A percentile compares a stretch with the other conserved stretches of the same genome.
These are phyloP conservation scores for Xiphophorus couchianus DNA, from an alignment of 2,113 vertebrate genomes.

Conservation along the genomic window DNA sequence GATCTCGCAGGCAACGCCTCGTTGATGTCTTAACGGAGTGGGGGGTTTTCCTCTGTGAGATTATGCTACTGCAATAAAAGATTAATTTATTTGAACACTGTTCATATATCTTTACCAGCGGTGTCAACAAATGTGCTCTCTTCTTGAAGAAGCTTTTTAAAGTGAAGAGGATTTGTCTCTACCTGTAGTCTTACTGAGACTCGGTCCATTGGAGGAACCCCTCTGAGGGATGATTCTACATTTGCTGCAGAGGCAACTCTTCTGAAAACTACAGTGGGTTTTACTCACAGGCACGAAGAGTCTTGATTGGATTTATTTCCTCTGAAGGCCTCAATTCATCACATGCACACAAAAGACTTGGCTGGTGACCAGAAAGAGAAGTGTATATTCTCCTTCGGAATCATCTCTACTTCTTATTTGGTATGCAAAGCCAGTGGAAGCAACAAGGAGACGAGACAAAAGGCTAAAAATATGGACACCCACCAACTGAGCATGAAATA, in stretches of 20 bases:
- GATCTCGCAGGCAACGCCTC: not conserved
- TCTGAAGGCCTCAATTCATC: slow-evolving; percentile 2
- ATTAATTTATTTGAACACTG: not conserved
- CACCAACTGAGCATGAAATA: slow-evolving; percentile 18
- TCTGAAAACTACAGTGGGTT: not conserved
- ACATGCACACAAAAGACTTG: slow-evolving; percentile 7
- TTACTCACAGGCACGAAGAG: not conserved
- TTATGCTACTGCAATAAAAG: not conserved
- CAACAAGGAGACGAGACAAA: slow-evolving; percentile 15
- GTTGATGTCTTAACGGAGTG: not conserved
- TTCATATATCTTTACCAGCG: not conserved
- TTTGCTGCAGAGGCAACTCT: slow-evolving; percentile 11
- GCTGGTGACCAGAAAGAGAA: slow-evolving; percentile 26
- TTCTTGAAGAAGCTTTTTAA: not conserved
- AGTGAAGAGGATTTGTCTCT: not conserved
- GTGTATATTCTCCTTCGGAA: slow-evolving; percentile 29
- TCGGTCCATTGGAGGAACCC: slow-evolving; percentile 4
- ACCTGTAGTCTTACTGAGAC: slow-evolving; percentile 16
- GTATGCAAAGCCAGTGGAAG: slow-evolving; percentile 29
- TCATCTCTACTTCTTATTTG: slow-evolving; percentile 26
- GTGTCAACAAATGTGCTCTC: no score
- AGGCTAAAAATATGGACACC: slow-evolving; percentile 32
- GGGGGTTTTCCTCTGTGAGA: not conserved
- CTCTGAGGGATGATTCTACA: slow-evolving; percentile 28
- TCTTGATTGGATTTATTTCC: not conserved